These are phyloP conservation scores for Takifugu flavidus DNA, from an alignment of 2,113 vertebrate genomes.

Conservation along the genomic window DNA sequence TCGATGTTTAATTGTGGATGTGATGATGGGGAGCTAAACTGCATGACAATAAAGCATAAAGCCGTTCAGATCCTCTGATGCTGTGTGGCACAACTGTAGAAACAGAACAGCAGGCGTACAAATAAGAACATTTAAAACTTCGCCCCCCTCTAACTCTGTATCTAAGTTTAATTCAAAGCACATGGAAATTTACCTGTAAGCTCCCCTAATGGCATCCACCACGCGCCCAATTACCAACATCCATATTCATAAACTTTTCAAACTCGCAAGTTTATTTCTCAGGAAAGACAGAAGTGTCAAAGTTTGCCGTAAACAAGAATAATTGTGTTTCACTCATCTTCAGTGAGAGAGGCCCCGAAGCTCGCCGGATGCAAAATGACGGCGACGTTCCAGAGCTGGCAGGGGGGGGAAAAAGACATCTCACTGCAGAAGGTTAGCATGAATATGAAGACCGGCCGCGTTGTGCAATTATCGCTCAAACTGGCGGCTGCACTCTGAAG, in stretches of 20 bases:
- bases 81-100: too few species aligned
- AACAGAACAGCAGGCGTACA: too few species aligned
- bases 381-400: conserved; percentile 33
- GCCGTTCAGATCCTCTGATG: too few species aligned
- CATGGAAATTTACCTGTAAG: neutral
- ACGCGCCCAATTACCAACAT: neutral
- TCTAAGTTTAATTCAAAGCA: neutral
- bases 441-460: conserved; percentile 50
- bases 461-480: conserved; percentile 61
- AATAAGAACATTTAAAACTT: neutral
- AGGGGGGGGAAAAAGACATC: conserved; percentile 39
- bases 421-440: conserved; percentile 48
- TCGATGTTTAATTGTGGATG: too few species aligned
- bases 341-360: conserved; percentile 31
- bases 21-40: too few species aligned
- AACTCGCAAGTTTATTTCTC: conserved; percentile 12
- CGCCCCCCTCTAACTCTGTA: neutral
- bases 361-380: conserved; percentile 38
- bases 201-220: neutral
- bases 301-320: conserved; percentile 43
- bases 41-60: too few species aligned
- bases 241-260: conserved; percentile 12
- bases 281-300: conserved; percentile 4
- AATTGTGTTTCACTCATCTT: conserved; percentile 34
- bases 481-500: conserved; percentile 45